Base-by-base conservation (phyloP, 1,140 invertebrate species). In the Bombus difficillimus region DNA sequence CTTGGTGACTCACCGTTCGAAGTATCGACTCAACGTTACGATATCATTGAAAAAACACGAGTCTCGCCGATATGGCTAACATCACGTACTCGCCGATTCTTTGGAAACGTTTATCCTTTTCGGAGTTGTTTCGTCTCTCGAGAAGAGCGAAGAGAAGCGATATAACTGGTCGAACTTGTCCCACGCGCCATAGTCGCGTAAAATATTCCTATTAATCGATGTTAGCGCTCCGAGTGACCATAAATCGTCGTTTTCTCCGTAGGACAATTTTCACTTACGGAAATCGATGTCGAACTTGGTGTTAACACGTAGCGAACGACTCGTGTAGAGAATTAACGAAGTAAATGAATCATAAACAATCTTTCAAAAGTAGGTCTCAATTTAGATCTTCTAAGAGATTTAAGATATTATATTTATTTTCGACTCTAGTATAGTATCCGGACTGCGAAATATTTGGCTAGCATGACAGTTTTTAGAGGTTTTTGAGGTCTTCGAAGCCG, bases 201-300 rank as follows among this genome's bases (percentile, higher is more conserved):
- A 53, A 53, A 53, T 53, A 53, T 53, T 53, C 34, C 75, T 53
- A n/a, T 75, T 47, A 62, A 22, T 80, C 25, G 43, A n/a, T 15
- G 57, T 79, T 34, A 0, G 22, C 15, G 64, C 62, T 22, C 5
- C n/a, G 1, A 18, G 13, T 34, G 32, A 32, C 32, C 47, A 57
- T 79, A 69, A 69, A 43, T 84, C 75, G 66, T 71, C n/a, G n/a
- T 78, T 69, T 78, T 66, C 81, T 18, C 41, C 57, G 80, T 22
- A 13, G 2, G 64, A 32, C 47, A 41, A 77, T 66, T 76, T 75
- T 76, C 57, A 5, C 32, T 32, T 12, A n/a, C 28, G 28, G 37
- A 62, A 62, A 77, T 62, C 73, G 39, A 72, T 18, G 32, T 57
- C 32, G 10, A 53, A 53, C 32, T 32, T 22, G 10, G 9, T 25